phyloP scores from a whole-genome alignment of 2,797 vertebrate species.

The Gastrophryne carolinensis region DNA sequence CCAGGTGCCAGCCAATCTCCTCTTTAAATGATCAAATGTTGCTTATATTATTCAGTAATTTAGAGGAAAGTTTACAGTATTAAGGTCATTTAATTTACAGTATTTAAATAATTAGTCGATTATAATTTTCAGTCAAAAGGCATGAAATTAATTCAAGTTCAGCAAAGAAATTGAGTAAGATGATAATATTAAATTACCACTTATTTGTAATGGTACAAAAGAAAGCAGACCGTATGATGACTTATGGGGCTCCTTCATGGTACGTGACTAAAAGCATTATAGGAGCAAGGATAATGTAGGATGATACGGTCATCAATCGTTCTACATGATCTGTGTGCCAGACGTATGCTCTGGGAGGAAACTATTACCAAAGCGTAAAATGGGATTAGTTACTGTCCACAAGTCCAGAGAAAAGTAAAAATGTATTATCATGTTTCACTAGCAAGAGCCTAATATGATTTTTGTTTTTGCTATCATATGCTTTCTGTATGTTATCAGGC shows the following conservation, averaged over 20 bases:
- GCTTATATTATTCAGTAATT: too few relatives aligned
- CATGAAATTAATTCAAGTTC: too few relatives aligned
- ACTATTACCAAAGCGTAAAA: background rate
- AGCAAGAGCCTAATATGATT: too few relatives aligned
- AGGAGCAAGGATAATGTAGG: background rate
- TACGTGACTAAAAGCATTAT: conserved; percentile 21
- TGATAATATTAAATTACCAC: too few relatives aligned
- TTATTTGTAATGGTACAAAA: background rate
- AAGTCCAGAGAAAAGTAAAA: background rate
- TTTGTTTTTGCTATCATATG: too few relatives aligned
- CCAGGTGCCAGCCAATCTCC: too few relatives aligned
- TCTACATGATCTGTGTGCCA: background rate
- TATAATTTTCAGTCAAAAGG: too few relatives aligned
- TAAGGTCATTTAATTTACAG: too few relatives aligned
- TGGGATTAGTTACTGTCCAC: background rate
- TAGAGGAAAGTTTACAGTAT: too few relatives aligned
- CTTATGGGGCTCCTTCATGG: background rate
- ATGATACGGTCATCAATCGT: conserved; percentile 1
- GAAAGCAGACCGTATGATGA: background rate
- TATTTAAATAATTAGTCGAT: too few relatives aligned
- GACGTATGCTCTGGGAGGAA: background rate
- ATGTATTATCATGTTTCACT: background rate
- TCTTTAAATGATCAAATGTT: too few relatives aligned
- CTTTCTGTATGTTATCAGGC: background rate
- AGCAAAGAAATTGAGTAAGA: too few relatives aligned